Base-by-base conservation (phyloP, 2,888 invertebrate species). In the Timandra comae region DNA sequence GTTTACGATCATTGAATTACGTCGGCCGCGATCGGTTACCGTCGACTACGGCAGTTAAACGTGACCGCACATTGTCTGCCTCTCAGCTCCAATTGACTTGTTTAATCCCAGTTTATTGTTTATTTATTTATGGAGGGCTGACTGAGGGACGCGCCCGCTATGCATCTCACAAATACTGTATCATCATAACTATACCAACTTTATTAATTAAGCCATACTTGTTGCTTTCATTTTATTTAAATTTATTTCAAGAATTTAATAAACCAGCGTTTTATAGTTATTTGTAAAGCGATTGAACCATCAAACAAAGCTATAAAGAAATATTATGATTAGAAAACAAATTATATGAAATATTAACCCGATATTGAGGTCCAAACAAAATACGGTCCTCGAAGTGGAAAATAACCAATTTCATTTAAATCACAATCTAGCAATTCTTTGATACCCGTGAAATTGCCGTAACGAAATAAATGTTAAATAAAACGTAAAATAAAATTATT, bases 381-480 rank as follows among this genome's bases (percentile, higher is more conserved):
- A 63, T 63, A 67, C 68, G 66, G 66, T 66, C 70, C 63, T 60
- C 72, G 68, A 74, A 71, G 80, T 84, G 84, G 84, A 84, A 84
- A 84, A 84, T 84, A 82, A 79, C 73, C 81, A 82, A 84, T 84
- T 79, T 64, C 73, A 69, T 75, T 81, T 78, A 80, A 85, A 84
- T 82, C 84, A 78, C 81, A 81, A 82, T 76, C 81, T 79, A 81
- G 79, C 78, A 70, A 78, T 78, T 73, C 82, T 79, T 79, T 82
- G 84, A 85, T 84, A 81, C 77, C 84, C 84, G 75, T 85, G 84
- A 85, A 85, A 85, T 85, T 81, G 81, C 76, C 84, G 82, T 81
- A 84, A 82, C 84, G 84, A 76, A 79, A 84, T 85, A 85, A 85
- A 85, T 84, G 84, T 84, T 85, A 80, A 84, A 84, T 85, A 85